Percentiles rank a stretch among this genome's conserved stretches.
phyloP scores from a whole-genome alignment of 2,888 invertebrate genomes.

The Trichopria drosophilae region DNA sequence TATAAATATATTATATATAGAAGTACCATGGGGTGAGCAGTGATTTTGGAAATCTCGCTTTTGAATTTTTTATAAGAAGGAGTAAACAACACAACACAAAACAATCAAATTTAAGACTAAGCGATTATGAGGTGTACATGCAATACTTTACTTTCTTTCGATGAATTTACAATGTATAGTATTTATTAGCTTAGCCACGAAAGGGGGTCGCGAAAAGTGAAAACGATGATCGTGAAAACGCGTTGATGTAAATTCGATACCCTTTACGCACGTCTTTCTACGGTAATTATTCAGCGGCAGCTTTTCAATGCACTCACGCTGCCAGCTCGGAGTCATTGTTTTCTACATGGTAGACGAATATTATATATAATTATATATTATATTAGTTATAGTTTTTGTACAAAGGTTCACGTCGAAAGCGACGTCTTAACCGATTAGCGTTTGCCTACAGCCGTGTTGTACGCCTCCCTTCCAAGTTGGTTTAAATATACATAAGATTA shows the following conservation, averaged over 20 bases:
- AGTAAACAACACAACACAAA: conserved; percentile 1
- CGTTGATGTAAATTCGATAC: no score
- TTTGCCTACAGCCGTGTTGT: conserved; percentile 48
- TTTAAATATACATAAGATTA: no score
- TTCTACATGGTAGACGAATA: conserved; percentile 49
- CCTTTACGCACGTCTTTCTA: no score
- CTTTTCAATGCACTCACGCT: no score
- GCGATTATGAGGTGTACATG: no score
- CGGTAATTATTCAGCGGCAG: no score
- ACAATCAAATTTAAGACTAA: conserved; percentile 7
- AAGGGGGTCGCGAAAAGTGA: no score
- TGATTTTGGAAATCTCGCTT: conserved; percentile 42
- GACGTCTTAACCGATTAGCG: conserved; percentile 39
- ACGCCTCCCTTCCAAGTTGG: conserved; percentile 45
- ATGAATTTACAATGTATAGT: no score
- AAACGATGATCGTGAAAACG: no score
- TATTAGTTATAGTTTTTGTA: conserved; percentile 56
- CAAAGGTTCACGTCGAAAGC: conserved; percentile 49
- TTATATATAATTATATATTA: conserved; percentile 44
- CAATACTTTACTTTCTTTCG: no score
- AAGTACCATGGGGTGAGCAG: conserved; percentile 48
- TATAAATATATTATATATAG: conserved; percentile 30
- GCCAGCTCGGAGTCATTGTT: conserved; percentile 49
- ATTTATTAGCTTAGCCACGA: no score
- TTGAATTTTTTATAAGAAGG: conserved; percentile 20